Conservation (phyloP, 2,797 vertebrate species). For the Falco peregrinus region DNA sequence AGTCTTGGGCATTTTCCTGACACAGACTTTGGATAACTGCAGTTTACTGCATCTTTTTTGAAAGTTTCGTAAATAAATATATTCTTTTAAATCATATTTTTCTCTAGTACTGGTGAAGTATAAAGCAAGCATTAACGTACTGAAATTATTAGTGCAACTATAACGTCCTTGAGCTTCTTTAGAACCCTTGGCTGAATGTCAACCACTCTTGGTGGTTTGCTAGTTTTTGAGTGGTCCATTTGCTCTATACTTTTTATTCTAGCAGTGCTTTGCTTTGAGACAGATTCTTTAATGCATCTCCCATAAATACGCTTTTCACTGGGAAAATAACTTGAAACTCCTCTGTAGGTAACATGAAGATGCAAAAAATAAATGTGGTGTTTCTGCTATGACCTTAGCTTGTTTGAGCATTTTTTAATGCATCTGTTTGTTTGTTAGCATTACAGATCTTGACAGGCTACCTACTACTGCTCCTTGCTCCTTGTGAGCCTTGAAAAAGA, state of each 20-base stretch:
- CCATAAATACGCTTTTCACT: background rate
- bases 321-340: background rate
- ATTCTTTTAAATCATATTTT: no score
- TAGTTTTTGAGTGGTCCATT: background rate
- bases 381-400: background rate
- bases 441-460: background rate
- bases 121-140: background rate
- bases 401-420: background rate
- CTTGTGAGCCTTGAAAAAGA: background rate
- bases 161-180: background rate
- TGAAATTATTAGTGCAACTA: background rate
- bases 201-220: background rate
- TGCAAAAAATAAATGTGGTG: background rate
- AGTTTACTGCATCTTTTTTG: background rate
- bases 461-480: background rate
- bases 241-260: background rate
- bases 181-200: background rate
- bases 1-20: background rate
- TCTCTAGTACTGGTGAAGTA: background rate
- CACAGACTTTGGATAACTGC: background rate
- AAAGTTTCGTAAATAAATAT: background rate
- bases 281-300: background rate
- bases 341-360: background rate
- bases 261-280: background rate
- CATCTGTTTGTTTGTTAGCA: background rate